These are phyloP conservation scores for Agrypnus murinus DNA, from an alignment of 2,888 invertebrate genomes.

Conservation along the genomic window DNA sequence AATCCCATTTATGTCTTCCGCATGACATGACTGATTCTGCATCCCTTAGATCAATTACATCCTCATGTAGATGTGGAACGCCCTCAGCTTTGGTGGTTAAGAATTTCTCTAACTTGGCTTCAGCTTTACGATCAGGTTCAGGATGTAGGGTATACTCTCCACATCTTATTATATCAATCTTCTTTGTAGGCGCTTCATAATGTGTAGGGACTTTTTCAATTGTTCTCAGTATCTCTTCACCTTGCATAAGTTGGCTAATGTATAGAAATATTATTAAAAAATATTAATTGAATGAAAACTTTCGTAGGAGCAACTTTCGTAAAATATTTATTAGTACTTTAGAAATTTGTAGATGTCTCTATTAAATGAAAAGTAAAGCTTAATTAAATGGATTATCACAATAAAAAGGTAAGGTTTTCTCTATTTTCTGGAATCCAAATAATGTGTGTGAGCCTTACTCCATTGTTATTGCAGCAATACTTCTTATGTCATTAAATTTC, in stretches of 20 bases:
- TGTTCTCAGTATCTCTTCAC: conserved; percentile 75
- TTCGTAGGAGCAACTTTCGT: no score
- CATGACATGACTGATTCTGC: conserved; percentile 51
- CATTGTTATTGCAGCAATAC: no score
- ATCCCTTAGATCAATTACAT: conserved; percentile 53
- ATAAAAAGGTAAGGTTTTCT: no score
- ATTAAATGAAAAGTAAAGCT: no score
- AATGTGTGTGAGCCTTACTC: no score
- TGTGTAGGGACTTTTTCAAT: conserved; percentile 78
- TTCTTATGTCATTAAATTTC: no score
- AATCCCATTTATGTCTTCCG: conserved; percentile 55
- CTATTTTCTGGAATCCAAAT: no score
- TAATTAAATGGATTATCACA: no score
- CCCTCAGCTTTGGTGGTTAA: conserved; percentile 38
- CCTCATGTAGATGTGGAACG: conserved; percentile 32
- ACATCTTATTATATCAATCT: conserved; percentile 61
- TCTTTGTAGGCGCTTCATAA: conserved; percentile 75
- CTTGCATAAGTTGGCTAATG: conserved; percentile 78
- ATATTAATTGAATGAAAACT: conserved; percentile 39
- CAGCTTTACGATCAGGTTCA: conserved; percentile 30
- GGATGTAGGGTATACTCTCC: conserved; percentile 62
- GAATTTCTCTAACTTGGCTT: conserved; percentile 39
- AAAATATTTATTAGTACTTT: no score
- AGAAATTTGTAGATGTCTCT: no score
- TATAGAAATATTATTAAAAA: neutral